Evolutionary conservation across 2,113 vertebrate genomes (phyloP).

Genomic region (Pionites leucogaster): DNA sequence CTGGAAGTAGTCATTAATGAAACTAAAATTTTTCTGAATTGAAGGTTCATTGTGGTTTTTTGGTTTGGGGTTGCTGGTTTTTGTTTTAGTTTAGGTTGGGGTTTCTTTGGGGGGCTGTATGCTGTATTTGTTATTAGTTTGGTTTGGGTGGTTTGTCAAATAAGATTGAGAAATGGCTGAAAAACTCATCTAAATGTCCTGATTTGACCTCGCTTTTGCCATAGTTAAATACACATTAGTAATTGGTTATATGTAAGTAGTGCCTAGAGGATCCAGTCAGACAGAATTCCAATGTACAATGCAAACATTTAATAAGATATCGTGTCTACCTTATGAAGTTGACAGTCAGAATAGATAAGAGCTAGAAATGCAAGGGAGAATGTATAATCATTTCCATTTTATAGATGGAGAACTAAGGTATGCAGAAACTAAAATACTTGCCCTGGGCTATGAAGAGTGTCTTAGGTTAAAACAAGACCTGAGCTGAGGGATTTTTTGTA

Average conservation of each 20-base stretch:
- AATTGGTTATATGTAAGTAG: neutral
- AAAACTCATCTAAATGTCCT: neutral
- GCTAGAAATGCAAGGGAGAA: neutral
- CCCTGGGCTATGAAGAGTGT: neutral
- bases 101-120: neutral
- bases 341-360: neutral
- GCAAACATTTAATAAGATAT: neutral
- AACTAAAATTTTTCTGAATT: neutral
- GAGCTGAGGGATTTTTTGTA: neutral
- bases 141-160: neutral
- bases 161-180: neutral
- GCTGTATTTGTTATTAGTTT: neutral
- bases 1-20: neutral
- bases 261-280: neutral
- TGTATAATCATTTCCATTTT: neutral
- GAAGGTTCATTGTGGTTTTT: neutral
- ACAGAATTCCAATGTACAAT: neutral
- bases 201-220: neutral
- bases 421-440: neutral
- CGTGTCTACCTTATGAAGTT: neutral
- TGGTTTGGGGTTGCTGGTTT: neutral
- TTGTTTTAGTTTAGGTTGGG: neutral
- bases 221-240: neutral
- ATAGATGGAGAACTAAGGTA: neutral
- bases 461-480: neutral